phyloP scores from a whole-genome alignment of 2,888 invertebrate genomes.

The Caenorhabditis doughertyi region DNA sequence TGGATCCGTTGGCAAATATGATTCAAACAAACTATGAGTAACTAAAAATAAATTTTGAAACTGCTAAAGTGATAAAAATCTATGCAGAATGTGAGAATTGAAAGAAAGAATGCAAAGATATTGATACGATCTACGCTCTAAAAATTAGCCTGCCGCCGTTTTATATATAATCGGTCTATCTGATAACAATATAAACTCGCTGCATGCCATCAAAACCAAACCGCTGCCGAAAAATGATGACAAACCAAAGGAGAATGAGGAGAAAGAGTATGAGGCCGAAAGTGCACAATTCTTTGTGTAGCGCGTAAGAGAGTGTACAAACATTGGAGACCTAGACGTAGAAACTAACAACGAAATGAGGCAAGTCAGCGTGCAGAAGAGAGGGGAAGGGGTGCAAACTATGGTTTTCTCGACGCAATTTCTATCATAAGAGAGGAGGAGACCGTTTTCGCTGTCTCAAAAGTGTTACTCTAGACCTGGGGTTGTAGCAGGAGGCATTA shows the following conservation, averaged over 20 bases:
- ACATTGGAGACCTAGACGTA: conserved; percentile 13
- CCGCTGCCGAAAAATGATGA: conserved; percentile 25
- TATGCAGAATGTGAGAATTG: neutral
- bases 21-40: neutral
- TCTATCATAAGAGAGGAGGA: neutral
- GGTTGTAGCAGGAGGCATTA: conserved; percentile 37
- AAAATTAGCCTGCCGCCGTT: neutral
- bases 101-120: neutral
- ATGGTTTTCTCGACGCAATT: neutral
- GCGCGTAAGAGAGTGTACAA: neutral
- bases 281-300: neutral
- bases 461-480: conserved; percentile 28
- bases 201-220: neutral
- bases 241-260: conserved; percentile 5
- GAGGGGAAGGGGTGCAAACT: neutral
- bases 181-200: conserved; percentile 33
- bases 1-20: conserved; percentile 4
- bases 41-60: too few species aligned
- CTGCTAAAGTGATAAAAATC: too few species aligned
- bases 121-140: neutral
- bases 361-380: neutral
- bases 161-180: neutral
- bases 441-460: conserved; percentile 20
- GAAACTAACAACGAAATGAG: too few species aligned
- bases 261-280: conserved; percentile 8